Conservation (phyloP, 2,113 vertebrate genomes). For the human (Homo sapiens) region DNA sequence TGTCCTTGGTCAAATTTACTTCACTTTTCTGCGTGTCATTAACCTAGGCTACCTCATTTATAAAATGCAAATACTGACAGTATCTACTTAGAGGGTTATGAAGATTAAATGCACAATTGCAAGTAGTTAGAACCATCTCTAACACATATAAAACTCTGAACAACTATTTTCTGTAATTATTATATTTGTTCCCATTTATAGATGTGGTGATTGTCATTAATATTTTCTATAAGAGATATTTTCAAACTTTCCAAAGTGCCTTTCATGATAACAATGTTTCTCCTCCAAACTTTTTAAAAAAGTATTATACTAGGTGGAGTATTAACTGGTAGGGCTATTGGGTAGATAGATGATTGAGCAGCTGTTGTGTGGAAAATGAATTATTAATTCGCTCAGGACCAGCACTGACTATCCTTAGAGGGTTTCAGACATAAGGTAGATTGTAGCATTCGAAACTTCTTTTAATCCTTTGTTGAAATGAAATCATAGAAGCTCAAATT, state of each 20-base stretch:
- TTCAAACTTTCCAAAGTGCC: not conserved
- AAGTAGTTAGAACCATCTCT: not conserved
- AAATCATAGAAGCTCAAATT: not conserved
- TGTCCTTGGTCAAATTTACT: not conserved
- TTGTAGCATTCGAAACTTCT: not conserved
- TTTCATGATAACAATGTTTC: not conserved
- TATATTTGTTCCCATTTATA: not conserved
- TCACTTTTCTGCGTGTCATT: not conserved
- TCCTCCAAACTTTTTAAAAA: not conserved
- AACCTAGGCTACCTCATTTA: not conserved
- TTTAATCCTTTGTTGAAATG: not conserved
- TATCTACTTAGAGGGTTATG: not conserved
- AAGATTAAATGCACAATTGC: not conserved
- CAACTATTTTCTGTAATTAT: not conserved
- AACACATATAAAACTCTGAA: not conserved
- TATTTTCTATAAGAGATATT: not conserved
- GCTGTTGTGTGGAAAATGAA: not conserved
- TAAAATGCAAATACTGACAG: not conserved
- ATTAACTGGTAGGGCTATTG: not conserved
- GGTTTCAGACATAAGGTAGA: not conserved
- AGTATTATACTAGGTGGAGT: not conserved
- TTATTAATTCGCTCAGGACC: not conserved
- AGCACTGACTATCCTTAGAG: not conserved
- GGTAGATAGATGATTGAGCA: not conserved
- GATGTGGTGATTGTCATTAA: not conserved